These are phyloP conservation scores for Epistrophella euchroma DNA, from an alignment of 2,888 invertebrate species.

Conservation along the genomic window DNA sequence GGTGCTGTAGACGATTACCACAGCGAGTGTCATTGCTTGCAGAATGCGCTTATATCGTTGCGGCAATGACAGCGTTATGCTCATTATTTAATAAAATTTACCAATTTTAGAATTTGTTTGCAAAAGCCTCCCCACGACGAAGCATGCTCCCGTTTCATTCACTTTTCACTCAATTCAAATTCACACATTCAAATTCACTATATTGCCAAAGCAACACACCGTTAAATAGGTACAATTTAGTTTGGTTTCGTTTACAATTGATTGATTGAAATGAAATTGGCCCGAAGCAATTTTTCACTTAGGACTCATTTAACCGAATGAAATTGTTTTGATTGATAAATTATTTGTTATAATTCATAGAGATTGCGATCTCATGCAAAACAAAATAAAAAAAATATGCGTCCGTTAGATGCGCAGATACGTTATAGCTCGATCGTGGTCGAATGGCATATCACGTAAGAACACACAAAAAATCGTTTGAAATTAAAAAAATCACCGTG, in stretches of 20 bases:
- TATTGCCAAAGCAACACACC: conserved; percentile 13
- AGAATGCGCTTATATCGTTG: conserved; percentile 84
- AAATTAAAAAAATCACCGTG: conserved; percentile 28
- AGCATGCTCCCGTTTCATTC: conserved; percentile 66
- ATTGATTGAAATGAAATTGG: conserved; percentile 48
- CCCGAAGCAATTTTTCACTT: conserved; percentile 62
- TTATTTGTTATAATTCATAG: neutral
- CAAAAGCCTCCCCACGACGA: conserved; percentile 67
- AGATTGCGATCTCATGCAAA: conserved; percentile 22
- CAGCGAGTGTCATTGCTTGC: conserved; percentile 84
- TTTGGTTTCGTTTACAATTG: conserved; percentile 45
- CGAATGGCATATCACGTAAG: conserved; percentile 34
- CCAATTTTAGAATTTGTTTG: conserved; percentile 41
- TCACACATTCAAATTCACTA: conserved; percentile 18
- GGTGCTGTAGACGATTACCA: conserved; percentile 83
- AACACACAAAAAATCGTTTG: conserved; percentile 21
- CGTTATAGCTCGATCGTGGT: neutral
- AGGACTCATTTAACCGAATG: conserved; percentile 49
- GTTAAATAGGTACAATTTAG: conserved; percentile 27
- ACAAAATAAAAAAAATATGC: neutral
- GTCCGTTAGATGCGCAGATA: conserved; percentile 39
- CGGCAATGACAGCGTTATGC: conserved; percentile 83
- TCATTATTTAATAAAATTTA: conserved; percentile 80
- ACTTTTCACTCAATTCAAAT: conserved; percentile 61
- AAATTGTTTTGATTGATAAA: conserved; percentile 64